Percentiles rank a stretch among this genome's conserved stretches.
phyloP scores from a whole-genome alignment of 2,888 invertebrate species.

The Drosophila maculinotata region DNA sequence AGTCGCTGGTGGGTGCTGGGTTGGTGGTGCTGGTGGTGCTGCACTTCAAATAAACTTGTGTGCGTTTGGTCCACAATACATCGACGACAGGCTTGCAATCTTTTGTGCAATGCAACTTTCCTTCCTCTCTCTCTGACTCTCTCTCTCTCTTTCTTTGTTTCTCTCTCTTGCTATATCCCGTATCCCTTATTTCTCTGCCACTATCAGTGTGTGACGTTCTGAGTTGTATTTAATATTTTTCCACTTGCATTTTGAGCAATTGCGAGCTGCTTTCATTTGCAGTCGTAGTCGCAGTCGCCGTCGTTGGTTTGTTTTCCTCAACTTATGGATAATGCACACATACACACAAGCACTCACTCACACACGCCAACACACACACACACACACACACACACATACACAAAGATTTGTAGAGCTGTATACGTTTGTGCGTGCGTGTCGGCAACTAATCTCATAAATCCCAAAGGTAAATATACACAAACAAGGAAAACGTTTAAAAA shows the following conservation, averaged over 20 bases:
- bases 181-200: too few species aligned
- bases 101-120: constrained; percentile 31
- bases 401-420: not conserved
- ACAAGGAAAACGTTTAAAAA: constrained; percentile 70
- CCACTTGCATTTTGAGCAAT: constrained; percentile 62
- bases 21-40: constrained; percentile 27
- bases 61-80: constrained; percentile 18
- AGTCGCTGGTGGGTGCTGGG: constrained; percentile 2
- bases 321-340: constrained; percentile 27
- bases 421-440: constrained; percentile 30
- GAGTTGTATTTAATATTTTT: constrained; percentile 69
- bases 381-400: not conserved
- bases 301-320: too few species aligned
- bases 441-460: constrained; percentile 77
- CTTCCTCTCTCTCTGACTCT: constrained; percentile 1
- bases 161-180: constrained; percentile 4
- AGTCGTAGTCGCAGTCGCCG: constrained; percentile 43
- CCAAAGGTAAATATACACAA: constrained; percentile 77
- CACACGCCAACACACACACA: not conserved
- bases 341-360: not conserved
- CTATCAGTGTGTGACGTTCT: constrained; percentile 46
- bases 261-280: constrained; percentile 70
- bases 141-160: constrained; percentile 2
- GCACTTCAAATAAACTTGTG: constrained; percentile 62
- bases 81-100: constrained; percentile 37